phyloP scores from a whole-genome alignment of 2,888 invertebrate genomes.

The Meteorus cinctellus region DNA sequence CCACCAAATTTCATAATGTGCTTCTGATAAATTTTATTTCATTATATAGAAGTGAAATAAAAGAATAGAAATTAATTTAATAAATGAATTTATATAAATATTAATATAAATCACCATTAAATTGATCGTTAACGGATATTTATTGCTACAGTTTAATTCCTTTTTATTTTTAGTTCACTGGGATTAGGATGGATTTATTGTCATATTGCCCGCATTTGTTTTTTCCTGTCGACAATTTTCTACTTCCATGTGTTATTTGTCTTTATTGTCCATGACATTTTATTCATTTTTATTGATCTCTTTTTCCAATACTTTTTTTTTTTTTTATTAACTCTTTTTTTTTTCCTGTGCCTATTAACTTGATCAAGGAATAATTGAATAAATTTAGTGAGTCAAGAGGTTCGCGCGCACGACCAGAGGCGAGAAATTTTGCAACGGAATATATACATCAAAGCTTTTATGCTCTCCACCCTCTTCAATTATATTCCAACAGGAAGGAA shows the following conservation, averaged over 20 bases:
- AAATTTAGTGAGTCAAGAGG: slow-evolving; percentile 28
- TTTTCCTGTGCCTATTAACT: slow-evolving; percentile 5
- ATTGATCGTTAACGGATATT: not conserved
- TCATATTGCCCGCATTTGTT: not conserved
- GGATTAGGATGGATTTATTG: not conserved
- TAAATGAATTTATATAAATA: not conserved
- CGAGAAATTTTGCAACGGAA: slow-evolving; percentile 16
- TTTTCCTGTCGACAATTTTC: not conserved
- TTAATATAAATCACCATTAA: not conserved
- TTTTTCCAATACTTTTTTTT: not conserved
- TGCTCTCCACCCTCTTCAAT: slow-evolving; percentile 34
- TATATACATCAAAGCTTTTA: slow-evolving; percentile 50
- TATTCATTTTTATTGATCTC: not conserved
- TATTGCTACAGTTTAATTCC: not conserved
- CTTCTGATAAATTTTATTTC: not conserved
- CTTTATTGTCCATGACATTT: not conserved
- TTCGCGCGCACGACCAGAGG: slow-evolving; percentile 22
- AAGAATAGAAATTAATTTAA: not conserved
- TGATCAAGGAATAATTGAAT: slow-evolving; percentile 33
- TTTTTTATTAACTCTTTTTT: not conserved
- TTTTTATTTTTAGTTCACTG: not conserved
- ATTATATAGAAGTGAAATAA: not conserved
- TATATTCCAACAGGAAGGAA: slow-evolving; percentile 65
- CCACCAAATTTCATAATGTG: not conserved
- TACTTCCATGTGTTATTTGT: not conserved